These are phyloP conservation scores for Hermaeophaga mercurialis DNA, from an alignment of 2,888 invertebrate genomes.

Conservation along the genomic window DNA sequence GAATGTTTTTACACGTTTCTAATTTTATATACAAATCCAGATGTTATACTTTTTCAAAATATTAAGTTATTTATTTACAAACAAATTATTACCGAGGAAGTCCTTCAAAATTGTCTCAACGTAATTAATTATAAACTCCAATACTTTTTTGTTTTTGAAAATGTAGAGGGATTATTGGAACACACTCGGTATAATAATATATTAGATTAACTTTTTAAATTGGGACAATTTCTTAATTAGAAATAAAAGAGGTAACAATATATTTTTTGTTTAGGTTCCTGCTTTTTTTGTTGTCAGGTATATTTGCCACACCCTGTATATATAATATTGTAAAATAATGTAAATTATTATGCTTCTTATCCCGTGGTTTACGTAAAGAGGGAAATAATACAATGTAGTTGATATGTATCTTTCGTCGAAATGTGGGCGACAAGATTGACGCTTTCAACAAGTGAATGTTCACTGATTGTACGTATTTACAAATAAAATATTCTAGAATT, in stretches of 20 bases:
- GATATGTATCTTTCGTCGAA: slow-evolving; percentile 16
- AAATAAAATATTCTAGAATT: no score
- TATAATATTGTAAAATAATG: no score
- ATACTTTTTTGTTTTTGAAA: no score
- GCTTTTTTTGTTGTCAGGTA: no score
- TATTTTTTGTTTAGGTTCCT: no score
- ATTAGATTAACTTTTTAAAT: neutral
- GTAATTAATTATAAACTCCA: no score
- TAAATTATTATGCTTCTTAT: no score
- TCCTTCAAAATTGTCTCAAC: no score
- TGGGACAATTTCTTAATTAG: no score
- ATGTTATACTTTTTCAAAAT: neutral
- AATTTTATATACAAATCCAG: slow-evolving; percentile 30
- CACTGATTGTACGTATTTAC: no score
- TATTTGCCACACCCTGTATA: slow-evolving; percentile 1
- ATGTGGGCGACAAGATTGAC: slow-evolving; percentile 3
- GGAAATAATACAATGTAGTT: slow-evolving; percentile 13
- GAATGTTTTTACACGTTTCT: slow-evolving; percentile 33
- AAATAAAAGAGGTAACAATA: slow-evolving; percentile 22
- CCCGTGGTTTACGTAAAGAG: no score
- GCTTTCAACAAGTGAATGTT: slow-evolving; percentile 11
- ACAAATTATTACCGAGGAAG: neutral
- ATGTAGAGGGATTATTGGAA: no score
- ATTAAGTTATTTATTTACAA: neutral
- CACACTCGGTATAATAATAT: neutral